Evolutionary conservation across 2,797 vertebrate genomes (phyloP).

Genomic region (Syngnathus rostellatus): DNA sequence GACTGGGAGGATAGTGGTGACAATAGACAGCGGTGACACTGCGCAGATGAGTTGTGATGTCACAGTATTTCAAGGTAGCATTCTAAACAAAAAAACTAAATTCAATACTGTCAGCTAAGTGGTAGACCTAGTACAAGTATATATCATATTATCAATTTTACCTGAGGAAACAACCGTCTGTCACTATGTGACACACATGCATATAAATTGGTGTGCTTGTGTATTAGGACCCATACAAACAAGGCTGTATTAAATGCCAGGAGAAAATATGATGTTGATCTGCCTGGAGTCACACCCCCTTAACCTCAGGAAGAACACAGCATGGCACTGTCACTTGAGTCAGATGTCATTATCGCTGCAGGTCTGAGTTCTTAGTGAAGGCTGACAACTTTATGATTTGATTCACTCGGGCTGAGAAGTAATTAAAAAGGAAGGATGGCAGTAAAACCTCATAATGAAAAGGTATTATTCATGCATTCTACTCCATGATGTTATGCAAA

Average conservation of each 20-base stretch:
- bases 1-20: constrained; percentile 70
- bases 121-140: constrained; percentile 39
- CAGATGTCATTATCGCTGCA: constrained; percentile 56
- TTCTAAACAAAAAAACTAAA: no score
- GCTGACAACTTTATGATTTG: constrained; percentile 58
- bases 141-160: constrained; percentile 39
- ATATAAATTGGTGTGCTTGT: constrained; percentile 78
- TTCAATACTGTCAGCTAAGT: constrained; percentile 28
- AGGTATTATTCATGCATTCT: constrained; percentile 16
- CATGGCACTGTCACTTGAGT: constrained; percentile 53
- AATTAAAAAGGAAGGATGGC: constrained; percentile 44
- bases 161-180: constrained; percentile 26
- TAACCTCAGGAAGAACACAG: constrained; percentile 59
- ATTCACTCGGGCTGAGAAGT: constrained; percentile 47
- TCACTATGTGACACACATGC: constrained; percentile 63
- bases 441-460: constrained; percentile 26
- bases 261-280: constrained; percentile 43
- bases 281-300: constrained; percentile 52
- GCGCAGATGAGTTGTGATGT: not conserved
- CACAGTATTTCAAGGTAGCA: constrained; percentile 4
- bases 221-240: constrained; percentile 65
- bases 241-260: constrained; percentile 45
- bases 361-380: constrained; percentile 47
- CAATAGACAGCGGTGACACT: constrained; percentile 72
- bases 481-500: constrained; percentile 6